Evolutionary conservation across 2,113 vertebrate species (phyloP).

Genomic region (Sylvietta virens): DNA sequence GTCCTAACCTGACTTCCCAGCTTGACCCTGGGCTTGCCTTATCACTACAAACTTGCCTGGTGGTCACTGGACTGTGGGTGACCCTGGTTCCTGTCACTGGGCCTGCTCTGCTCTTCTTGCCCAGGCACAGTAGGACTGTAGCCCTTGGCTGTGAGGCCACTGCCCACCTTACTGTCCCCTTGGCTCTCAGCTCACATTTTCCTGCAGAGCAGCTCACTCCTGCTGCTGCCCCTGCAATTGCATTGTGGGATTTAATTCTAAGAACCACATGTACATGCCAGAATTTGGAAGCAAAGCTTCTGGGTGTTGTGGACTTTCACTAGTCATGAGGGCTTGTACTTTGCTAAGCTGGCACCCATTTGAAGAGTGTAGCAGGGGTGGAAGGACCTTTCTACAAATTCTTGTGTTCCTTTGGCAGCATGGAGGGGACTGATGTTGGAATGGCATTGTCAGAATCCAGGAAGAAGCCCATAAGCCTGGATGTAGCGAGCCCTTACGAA

Average conservation of each 20-base stretch:
- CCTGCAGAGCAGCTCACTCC: neutral
- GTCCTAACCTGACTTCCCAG: neutral
- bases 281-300: neutral
- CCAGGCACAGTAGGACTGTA: neutral
- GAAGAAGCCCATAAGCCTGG: neutral
- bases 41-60: neutral
- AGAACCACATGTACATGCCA: neutral
- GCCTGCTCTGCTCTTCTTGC: neutral
- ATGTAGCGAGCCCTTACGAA: neutral
- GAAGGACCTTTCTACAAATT: neutral
- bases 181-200: neutral
- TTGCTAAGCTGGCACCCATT: neutral
- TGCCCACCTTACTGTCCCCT: neutral
- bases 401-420: neutral
- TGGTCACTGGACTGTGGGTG: neutral
- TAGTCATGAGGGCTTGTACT: rapidly evolving
- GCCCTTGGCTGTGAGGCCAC: neutral
- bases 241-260: neutral
- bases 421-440: neutral
- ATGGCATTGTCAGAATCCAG: neutral
- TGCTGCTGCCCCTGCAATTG: neutral
- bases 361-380: neutral
- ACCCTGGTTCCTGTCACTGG: neutral
- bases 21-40: neutral
- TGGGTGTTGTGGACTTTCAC: neutral